Evolutionary conservation across 1,140 invertebrate species (phyloP), one percentile per base, ranked within the genome.

Genomic region (Pemphigus obesinymphae): DNA sequence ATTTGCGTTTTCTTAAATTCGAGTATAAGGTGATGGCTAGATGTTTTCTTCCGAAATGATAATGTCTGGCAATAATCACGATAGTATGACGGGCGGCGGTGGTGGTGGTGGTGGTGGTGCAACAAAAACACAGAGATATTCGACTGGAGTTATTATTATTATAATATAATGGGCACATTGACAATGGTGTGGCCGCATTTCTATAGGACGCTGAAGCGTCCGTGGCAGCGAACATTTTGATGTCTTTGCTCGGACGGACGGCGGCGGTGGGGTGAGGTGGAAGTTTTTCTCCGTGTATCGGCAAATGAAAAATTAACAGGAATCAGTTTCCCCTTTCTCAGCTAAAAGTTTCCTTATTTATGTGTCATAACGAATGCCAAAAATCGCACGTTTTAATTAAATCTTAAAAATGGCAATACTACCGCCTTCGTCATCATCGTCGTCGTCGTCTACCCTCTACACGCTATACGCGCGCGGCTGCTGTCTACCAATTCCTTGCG

Each of bases 331-430:
- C 76, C 55, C 55, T 80, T n/a, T 23, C 73, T 15, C 50, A n/a
- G 76, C 55, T 40, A 45, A 80, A 80, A 80, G 76, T 80, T 80
- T 80, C 55, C 76, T 80, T 80, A 80, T 80, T 80, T 80, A 80
- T 63, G 76, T 80, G 76, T 80, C 76, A 80, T 80, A 80, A 80
- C 76, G 76, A 80, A 80, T 80, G 76, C 76, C 76, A 80, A 80
- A 80, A 80, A 80, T 80, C 76, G 76, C 76, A 80, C 76, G 76
- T 80, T 80, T 80, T 80, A 80, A 80, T 80, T 80, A 80, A 80
- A 80, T 80, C 76, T 80, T 80, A 80, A 80, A 80, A 80, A 80
- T 80, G 76, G 76, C 76, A 45, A 80, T 80, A 61, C 73, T 55
- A 58, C 75, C 55, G 37, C 37, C 23, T 55, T 15, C 4, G 3